Evolutionary conservation across 2,797 vertebrate species (phyloP).

Genomic region (Fundulus diaphanus): DNA sequence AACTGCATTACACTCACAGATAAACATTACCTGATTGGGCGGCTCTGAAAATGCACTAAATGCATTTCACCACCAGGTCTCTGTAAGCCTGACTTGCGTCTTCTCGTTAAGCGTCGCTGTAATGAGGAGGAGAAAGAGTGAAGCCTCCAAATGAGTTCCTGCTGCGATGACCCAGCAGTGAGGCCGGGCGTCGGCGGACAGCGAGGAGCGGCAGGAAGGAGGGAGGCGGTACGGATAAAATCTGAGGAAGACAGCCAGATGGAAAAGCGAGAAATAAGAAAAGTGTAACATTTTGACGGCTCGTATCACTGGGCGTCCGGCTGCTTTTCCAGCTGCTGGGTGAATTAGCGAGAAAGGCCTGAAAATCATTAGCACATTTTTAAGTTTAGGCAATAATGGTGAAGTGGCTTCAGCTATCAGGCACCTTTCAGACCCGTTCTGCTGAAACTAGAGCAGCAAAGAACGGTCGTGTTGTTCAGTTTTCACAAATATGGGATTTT

Average conservation of each 20-base stretch:
- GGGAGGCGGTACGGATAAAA: conserved; percentile 13
- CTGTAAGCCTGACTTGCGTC: neutral
- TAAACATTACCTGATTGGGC: too few species aligned
- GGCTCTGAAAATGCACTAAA: neutral
- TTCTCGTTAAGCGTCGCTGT: neutral
- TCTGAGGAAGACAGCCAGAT: conserved; percentile 9
- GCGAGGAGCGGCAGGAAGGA: conserved; percentile 15
- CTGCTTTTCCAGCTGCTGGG: conserved; percentile 57
- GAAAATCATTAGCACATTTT: conserved; percentile 56
- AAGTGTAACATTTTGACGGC: conserved; percentile 40
- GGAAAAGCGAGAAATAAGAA: conserved; percentile 9
- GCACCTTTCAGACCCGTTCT: conserved; percentile 22
- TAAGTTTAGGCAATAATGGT: conserved; percentile 25
- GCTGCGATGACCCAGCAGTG: neutral
- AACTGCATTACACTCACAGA: neutral
- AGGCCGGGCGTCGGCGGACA: neutral
- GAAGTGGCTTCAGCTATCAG: conserved; percentile 38
- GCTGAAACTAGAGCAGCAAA: conserved; percentile 28
- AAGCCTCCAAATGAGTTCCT: neutral
- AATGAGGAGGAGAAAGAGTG: neutral
- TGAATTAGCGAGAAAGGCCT: conserved; percentile 46
- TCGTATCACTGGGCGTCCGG: conserved; percentile 22
- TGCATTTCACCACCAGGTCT: neutral
- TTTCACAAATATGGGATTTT: neutral
- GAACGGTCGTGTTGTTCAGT: neutral